Evolutionary conservation across 2,888 invertebrate genomes (phyloP).

Genomic region (Ectemnius cavifrons): DNA sequence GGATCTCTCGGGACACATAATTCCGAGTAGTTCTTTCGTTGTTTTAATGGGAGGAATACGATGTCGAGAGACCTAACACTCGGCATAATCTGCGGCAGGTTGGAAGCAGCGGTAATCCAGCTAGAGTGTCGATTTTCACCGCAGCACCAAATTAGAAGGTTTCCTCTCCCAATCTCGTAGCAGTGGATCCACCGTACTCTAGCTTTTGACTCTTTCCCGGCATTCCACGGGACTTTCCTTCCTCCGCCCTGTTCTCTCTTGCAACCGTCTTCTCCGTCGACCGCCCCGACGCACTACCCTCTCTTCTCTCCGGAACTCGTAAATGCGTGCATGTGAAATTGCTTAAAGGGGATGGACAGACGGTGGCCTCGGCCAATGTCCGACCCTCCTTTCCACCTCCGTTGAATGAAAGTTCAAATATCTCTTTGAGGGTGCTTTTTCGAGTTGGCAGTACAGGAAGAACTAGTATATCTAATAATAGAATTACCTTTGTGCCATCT

Average conservation of each 20-base stretch:
- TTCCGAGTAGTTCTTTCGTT: too few relatives aligned
- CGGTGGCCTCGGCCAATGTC: constrained; percentile 19
- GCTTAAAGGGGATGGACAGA: constrained; percentile 68
- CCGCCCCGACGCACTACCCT: constrained; percentile 1
- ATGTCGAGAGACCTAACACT: too few relatives aligned
- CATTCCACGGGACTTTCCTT: neutral
- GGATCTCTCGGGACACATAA: too few relatives aligned
- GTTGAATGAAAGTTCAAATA: too few relatives aligned
- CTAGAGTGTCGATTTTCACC: constrained; percentile 75
- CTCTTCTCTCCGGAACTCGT: constrained; percentile 41
- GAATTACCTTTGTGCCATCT: too few relatives aligned
- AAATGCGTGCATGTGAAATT: constrained; percentile 65
- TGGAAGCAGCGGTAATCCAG: constrained; percentile 65
- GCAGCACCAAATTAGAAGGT: constrained; percentile 73
- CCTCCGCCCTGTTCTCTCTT: neutral
- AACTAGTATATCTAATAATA: too few relatives aligned
- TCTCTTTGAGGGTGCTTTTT: too few relatives aligned
- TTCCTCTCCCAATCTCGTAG: constrained; percentile 32
- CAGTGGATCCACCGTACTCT: constrained; percentile 35
- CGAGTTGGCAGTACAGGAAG: too few relatives aligned
- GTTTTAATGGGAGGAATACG: too few relatives aligned
- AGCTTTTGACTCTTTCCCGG: constrained; percentile 23
- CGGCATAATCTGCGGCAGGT: constrained; percentile 8
- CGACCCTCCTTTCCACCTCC: too few relatives aligned
- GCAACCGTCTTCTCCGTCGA: too few relatives aligned